phyloP scores from a whole-genome alignment of 2,888 invertebrate species.

The Zelleria hepariella region DNA sequence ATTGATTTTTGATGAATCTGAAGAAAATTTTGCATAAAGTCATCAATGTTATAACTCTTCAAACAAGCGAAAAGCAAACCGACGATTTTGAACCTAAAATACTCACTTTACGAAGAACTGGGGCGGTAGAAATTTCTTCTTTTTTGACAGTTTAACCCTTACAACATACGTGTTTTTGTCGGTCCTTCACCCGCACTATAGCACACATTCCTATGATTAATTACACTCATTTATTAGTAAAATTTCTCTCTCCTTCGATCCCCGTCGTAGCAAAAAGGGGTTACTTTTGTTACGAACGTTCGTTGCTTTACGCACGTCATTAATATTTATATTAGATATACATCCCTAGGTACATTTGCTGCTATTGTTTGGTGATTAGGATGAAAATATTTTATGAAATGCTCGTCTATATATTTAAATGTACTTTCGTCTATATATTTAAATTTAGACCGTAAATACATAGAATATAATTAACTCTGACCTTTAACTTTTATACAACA shows the following conservation, averaged over 20 bases:
- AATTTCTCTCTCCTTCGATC: slow-evolving; percentile 39
- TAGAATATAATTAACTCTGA: too few relatives aligned
- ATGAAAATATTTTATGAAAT: background rate
- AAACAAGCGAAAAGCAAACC: background rate
- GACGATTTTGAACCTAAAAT: background rate
- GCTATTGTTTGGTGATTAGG: slow-evolving; percentile 1
- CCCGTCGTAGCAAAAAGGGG: slow-evolving; percentile 51
- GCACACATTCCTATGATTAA: slow-evolving; percentile 55
- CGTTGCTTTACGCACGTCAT: slow-evolving; percentile 39
- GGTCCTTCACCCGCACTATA: background rate
- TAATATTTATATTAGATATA: slow-evolving; percentile 54
- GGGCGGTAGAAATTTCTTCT: background rate
- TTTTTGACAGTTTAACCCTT: slow-evolving; percentile 6
- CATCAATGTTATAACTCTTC: background rate
- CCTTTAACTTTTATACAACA: too few relatives aligned
- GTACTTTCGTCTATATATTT: background rate
- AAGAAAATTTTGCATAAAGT: background rate
- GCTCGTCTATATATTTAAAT: background rate
- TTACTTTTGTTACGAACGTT: slow-evolving; percentile 27
- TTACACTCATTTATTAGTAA: slow-evolving; percentile 68
- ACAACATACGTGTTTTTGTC: background rate
- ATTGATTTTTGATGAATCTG: slow-evolving; percentile 58
- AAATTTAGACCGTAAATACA: too few relatives aligned
- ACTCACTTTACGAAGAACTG: background rate
- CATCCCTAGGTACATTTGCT: background rate